A percentile compares a stretch with the other conserved stretches of the same genome.
phyloP scores from a whole-genome alignment of 1,140 invertebrate genomes.

The Phymastichus coffea region DNA sequence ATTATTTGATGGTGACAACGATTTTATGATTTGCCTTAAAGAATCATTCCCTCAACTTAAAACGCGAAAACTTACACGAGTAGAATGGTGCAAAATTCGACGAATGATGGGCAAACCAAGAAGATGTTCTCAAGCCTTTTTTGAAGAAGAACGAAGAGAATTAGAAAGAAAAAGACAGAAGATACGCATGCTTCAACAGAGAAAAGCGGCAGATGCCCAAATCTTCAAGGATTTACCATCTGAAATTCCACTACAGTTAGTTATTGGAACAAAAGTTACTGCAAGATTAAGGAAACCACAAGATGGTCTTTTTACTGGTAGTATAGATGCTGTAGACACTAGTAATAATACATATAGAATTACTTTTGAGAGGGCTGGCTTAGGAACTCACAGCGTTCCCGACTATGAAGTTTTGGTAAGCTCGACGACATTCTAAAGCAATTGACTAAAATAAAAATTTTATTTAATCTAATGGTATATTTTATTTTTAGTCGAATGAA shows the following conservation, averaged over 20 bases:
- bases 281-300: slow-evolving; percentile 88
- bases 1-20: slow-evolving; percentile 94
- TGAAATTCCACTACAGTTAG: slow-evolving; percentile 93
- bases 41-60: slow-evolving; percentile 94
- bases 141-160: slow-evolving; percentile 89
- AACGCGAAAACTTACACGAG: slow-evolving; percentile 78
- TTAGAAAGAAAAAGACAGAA: slow-evolving; percentile 88
- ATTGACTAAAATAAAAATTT: background rate
- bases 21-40: slow-evolving; percentile 91
- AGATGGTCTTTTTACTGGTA: slow-evolving; percentile 95
- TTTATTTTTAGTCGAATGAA: slow-evolving; percentile 72
- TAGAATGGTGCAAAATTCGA: slow-evolving; percentile 95
- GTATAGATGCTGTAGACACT: slow-evolving; percentile 96
- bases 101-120: slow-evolving; percentile 96
- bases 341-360: slow-evolving; percentile 97
- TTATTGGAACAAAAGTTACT: slow-evolving; percentile 96
- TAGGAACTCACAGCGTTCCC: slow-evolving; percentile 94
- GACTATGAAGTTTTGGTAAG: slow-evolving; percentile 90
- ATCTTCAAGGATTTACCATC: slow-evolving; percentile 88
- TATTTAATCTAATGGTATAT: background rate
- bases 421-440: background rate
- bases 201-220: slow-evolving; percentile 81
- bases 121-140: slow-evolving; percentile 91
- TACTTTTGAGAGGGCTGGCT: slow-evolving; percentile 89
- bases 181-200: slow-evolving; percentile 91